Percentiles rank a stretch among this genome's conserved stretches.
Evolutionary conservation across 2,888 invertebrate species (phyloP).

Genomic region (Salpingus planirostris): DNA sequence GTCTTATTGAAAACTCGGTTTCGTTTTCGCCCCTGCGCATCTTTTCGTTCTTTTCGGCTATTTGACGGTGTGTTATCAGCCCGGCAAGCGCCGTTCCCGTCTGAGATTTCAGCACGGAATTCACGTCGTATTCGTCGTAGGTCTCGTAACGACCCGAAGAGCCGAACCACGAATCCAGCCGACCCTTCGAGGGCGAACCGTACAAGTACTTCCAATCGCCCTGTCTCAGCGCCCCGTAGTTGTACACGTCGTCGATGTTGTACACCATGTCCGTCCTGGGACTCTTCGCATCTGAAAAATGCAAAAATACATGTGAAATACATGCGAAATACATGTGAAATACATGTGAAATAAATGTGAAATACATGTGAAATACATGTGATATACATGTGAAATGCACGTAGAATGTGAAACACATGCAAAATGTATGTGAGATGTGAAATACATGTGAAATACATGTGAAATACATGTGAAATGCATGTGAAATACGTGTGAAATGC

Average conservation of each 20-base stretch:
- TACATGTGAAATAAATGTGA: too few species aligned
- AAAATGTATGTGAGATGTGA: too few species aligned
- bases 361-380: too few species aligned
- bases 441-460: too few species aligned
- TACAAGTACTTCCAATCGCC: conserved; percentile 57
- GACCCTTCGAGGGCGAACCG: conserved; percentile 42
- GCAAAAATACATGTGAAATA: too few species aligned
- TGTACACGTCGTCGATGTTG: conserved; percentile 47
- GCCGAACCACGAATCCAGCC: conserved; percentile 42
- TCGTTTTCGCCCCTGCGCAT: conserved; percentile 9
- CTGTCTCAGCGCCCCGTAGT: conserved; percentile 50
- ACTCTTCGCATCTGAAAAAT: too few species aligned
- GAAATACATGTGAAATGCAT: too few species aligned
- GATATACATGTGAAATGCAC: too few species aligned
- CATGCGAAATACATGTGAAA: too few species aligned
- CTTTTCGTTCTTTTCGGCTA: conserved; percentile 33
- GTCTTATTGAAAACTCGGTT: conserved; percentile 19
- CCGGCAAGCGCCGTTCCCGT: conserved; percentile 43
- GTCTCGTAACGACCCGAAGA: conserved; percentile 35
- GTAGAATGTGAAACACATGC: too few species aligned
- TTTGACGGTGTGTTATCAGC: conserved; percentile 42
- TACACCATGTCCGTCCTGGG: conserved; percentile 50
- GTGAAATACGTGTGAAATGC: too few species aligned
- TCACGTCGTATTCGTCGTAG: conserved; percentile 40
- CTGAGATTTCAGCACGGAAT: conserved; percentile 41